These are phyloP conservation scores for Melinopterus prodromus DNA, from an alignment of 2,888 invertebrate species.

Conservation along the genomic window DNA sequence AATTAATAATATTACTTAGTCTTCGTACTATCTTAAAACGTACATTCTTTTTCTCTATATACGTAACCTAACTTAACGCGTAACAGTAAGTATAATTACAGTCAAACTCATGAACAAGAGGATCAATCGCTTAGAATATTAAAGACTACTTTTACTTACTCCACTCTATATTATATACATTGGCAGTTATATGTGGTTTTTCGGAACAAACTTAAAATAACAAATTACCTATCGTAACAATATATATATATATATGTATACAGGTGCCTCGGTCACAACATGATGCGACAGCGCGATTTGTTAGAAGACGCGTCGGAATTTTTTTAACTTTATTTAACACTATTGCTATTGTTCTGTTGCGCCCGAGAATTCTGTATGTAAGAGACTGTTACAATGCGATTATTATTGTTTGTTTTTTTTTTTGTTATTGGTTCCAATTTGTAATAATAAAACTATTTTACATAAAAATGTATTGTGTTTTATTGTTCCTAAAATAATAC, in stretches of 20 bases:
- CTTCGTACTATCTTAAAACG: background rate
- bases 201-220: background rate
- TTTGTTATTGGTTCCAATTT: constrained; percentile 21
- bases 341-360: background rate
- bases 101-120: constrained; percentile 16
- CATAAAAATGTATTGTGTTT: constrained; percentile 15
- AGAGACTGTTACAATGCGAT: constrained; percentile 18
- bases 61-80: background rate
- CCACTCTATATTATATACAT: background rate
- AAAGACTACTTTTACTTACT: background rate
- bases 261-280: background rate
- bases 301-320: background rate
- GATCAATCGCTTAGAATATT: background rate
- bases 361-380: background rate
- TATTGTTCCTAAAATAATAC: background rate
- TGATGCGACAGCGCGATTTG: background rate
- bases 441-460: constrained; percentile 21
- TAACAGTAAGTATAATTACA: background rate
- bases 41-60: background rate
- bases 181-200: background rate
- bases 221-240: background rate
- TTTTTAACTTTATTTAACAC: background rate
- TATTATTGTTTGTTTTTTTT: constrained; percentile 8
- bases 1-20: constrained; percentile 4
- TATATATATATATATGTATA: background rate